These are phyloP conservation scores for Plusia festucae DNA, from an alignment of 2,888 invertebrate genomes.

Conservation along the genomic window DNA sequence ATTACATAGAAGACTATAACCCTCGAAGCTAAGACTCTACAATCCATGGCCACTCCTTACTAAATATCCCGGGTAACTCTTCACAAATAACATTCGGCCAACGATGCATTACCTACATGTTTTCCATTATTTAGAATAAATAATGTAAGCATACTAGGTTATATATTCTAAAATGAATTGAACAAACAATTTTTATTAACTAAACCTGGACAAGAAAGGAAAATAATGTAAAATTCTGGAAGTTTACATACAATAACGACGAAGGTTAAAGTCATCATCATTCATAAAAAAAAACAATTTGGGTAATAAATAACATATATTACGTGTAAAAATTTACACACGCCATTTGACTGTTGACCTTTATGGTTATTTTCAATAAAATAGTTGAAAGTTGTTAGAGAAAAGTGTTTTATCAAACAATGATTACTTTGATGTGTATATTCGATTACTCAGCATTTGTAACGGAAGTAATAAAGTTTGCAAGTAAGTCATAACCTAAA, in stretches of 20 bases:
- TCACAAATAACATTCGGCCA: too few species aligned
- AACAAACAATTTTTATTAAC: background rate
- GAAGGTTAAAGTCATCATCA: background rate
- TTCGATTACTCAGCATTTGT: background rate
- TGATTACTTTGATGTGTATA: background rate
- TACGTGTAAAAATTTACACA: background rate
- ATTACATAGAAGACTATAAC: background rate
- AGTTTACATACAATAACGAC: background rate
- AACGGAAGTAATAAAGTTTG: background rate
- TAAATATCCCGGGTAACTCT: too few species aligned
- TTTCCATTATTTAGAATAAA: too few species aligned
- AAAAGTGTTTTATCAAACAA: background rate
- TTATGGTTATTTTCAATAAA: background rate
- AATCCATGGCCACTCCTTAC: background rate
- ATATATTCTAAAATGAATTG: too few species aligned
- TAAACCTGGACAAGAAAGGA: background rate
- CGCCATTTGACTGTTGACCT: constrained; percentile 5
- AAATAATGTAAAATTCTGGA: background rate
- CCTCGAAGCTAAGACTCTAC: background rate
- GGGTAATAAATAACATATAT: background rate
- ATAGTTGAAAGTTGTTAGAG: background rate
- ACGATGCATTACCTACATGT: too few species aligned
- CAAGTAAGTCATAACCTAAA: background rate
- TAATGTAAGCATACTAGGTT: too few species aligned
- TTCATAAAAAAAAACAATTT: background rate